Conservation (phyloP, 1,140 invertebrate genomes). For the Drosophila oshimai region DNA sequence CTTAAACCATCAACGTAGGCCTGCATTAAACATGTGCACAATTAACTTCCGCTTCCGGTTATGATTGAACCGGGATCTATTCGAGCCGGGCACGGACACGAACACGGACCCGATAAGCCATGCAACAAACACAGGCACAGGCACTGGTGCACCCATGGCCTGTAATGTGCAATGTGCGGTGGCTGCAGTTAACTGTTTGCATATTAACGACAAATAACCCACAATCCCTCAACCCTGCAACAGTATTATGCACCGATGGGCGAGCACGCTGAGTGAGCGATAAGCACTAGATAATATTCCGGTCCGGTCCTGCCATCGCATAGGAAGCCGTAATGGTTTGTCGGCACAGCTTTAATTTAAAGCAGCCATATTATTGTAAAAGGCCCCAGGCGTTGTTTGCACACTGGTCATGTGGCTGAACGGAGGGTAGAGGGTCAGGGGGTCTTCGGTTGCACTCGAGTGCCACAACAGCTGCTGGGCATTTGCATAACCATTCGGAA, state of each 20-base stretch:
- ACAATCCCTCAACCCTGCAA: constrained; percentile 46
- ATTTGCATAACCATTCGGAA: background rate
- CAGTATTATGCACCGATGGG: constrained; percentile 30
- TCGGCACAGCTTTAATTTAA: constrained; percentile 43
- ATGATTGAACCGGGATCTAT: constrained; percentile 53
- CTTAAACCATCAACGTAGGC: constrained; percentile 18
- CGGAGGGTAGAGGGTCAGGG: background rate
- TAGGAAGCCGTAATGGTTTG: background rate
- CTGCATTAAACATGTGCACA: constrained; percentile 61
- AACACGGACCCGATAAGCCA: background rate
- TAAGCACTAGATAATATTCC: constrained; percentile 70
- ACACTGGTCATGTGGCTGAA: background rate
- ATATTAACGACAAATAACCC: constrained; percentile 76
- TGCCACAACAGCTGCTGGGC: constrained; percentile 1
- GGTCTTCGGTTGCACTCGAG: background rate
- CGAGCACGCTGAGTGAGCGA: constrained; percentile 45
- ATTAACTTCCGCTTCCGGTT: constrained; percentile 78
- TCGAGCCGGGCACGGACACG: constrained; percentile 14
- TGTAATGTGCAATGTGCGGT: constrained; percentile 7
- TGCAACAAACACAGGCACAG: constrained; percentile 2
- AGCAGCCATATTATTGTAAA: constrained; percentile 13
- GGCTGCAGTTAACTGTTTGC: constrained; percentile 68
- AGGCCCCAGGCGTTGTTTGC: background rate
- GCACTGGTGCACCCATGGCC: background rate
- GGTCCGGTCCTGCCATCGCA: constrained; percentile 23